Evolutionary conservation across 2,888 invertebrate genomes (phyloP).

Genomic region (Tuberolachnus salignus): DNA sequence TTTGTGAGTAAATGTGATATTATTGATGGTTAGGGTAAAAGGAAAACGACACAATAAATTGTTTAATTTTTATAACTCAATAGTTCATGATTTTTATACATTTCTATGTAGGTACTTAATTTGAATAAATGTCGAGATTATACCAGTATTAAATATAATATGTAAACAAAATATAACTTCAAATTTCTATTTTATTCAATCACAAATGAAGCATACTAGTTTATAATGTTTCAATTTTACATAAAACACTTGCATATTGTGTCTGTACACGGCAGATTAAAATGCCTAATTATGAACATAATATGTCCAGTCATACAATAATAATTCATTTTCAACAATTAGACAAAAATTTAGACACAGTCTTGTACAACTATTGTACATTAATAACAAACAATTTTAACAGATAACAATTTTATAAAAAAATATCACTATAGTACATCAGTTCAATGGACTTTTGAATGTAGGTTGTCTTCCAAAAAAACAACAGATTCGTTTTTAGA

Average conservation of each 20-base stretch:
- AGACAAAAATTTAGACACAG: not conserved
- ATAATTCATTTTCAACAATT: not conserved
- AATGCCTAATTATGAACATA: not conserved
- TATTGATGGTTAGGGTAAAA: no score
- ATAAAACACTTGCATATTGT: conserved; percentile 2
- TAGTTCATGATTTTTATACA: no score
- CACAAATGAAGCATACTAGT: conserved; percentile 20
- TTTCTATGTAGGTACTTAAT: no score
- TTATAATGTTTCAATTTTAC: conserved; percentile 15
- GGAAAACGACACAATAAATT: no score
- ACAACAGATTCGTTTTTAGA: not conserved
- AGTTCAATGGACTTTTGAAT: not conserved
- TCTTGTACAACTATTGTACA: not conserved
- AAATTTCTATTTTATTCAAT: conserved; percentile 30
- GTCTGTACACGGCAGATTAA: not conserved
- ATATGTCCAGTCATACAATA: not conserved
- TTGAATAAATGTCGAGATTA: no score
- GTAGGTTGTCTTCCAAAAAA: not conserved
- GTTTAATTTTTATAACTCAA: no score
- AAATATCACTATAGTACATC: conserved; percentile 7
- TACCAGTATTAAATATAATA: conserved; percentile 1
- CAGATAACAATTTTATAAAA: conserved; percentile 29
- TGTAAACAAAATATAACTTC: not conserved
- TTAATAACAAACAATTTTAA: not conserved
- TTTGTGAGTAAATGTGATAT: no score